phyloP scores from a whole-genome alignment of 1,140 invertebrate genomes.

The Trichomalopsis sarcophagae region DNA sequence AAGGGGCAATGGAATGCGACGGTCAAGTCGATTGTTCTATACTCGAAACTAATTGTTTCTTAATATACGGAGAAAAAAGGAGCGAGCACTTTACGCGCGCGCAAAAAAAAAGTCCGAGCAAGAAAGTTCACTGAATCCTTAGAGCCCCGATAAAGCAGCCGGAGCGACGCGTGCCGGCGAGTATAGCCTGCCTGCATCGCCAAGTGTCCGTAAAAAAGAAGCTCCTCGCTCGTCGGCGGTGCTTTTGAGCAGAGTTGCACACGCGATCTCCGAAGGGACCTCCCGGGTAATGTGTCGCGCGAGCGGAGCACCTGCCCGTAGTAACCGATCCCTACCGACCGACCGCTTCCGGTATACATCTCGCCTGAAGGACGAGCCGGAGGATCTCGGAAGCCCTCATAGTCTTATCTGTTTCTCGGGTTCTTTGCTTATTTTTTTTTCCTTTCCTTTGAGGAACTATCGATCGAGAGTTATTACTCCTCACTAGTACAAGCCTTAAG shows the following conservation, averaged over 20 bases:
- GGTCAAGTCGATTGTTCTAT: not conserved
- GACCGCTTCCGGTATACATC: constrained; percentile 40
- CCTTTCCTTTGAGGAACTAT: not conserved
- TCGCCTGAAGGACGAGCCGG: not conserved
- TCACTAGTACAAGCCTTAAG: not conserved
- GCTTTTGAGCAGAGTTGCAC: constrained; percentile 19
- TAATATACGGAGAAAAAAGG: not conserved
- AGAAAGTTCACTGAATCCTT: constrained; percentile 5
- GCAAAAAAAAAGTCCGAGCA: not conserved
- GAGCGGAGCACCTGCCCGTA: constrained; percentile 20
- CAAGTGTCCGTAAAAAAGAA: constrained; percentile 1
- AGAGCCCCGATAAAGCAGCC: not conserved
- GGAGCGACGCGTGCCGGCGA: constrained; percentile 9
- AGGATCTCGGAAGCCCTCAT: constrained; percentile 34
- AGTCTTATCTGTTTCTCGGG: not conserved
- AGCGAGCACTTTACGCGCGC: not conserved
- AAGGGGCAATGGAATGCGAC: not conserved
- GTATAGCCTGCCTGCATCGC: not conserved
- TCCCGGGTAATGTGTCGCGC: constrained; percentile 16
- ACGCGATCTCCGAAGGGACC: constrained; percentile 11
- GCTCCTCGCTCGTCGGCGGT: not conserved
- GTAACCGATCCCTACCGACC: constrained; percentile 33
- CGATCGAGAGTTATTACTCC: not conserved
- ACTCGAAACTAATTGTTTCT: not conserved
- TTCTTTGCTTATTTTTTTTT: not conserved